Evolutionary conservation across 2,888 invertebrate species (phyloP).

Genomic region (Andrena camellia): DNA sequence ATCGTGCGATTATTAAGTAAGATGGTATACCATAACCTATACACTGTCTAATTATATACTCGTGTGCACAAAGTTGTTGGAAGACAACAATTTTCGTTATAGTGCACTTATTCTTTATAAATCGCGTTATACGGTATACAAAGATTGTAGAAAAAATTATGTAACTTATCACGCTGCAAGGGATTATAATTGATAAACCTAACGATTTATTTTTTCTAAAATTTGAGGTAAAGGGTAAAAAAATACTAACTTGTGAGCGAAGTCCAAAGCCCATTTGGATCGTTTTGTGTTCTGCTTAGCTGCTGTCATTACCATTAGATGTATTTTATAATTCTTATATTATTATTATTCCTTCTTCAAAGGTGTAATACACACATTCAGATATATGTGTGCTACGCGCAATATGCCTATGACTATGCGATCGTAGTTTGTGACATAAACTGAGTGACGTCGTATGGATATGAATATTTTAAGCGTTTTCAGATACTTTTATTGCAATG

Average conservation of each 20-base stretch:
- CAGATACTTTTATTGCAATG: too few relatives aligned
- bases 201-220: neutral
- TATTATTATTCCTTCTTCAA: constrained; percentile 12
- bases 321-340: constrained; percentile 5
- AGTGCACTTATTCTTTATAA: neutral
- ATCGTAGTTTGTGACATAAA: neutral
- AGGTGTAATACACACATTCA: neutral
- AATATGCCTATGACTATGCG: constrained; percentile 4
- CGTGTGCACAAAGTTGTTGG: neutral
- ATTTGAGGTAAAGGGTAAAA: constrained; percentile 31
- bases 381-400: neutral
- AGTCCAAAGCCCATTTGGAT: constrained; percentile 81
- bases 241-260: constrained; percentile 80
- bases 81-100: neutral
- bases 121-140: neutral
- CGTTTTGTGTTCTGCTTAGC: constrained; percentile 77
- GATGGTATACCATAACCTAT: constrained; percentile 22
- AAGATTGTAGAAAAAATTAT: neutral
- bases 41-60: neutral
- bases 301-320: constrained; percentile 59
- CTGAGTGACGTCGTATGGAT: neutral
- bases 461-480: neutral
- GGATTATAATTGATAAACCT: constrained; percentile 2
- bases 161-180: neutral
- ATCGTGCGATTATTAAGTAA: neutral